These are phyloP conservation scores for Ahaetulla prasina DNA, from an alignment of 2,113 vertebrate genomes.

Conservation along the genomic window DNA sequence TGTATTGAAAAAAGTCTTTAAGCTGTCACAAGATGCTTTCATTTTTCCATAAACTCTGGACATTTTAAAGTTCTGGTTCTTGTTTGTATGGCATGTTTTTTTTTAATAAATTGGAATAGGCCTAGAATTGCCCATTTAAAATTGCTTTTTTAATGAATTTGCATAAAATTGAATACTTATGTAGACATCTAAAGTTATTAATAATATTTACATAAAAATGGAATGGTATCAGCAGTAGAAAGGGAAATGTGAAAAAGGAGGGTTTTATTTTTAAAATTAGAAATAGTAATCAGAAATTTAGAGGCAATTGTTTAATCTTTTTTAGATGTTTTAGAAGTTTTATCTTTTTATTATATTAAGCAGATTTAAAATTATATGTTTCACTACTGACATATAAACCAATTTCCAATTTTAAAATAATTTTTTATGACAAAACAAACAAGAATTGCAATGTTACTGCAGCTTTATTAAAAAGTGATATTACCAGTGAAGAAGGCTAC, in stretches of 20 bases:
- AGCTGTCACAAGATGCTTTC: conserved; percentile 18
- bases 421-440: neutral
- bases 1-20: conserved; percentile 28
- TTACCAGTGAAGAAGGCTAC: neutral
- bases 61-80: conserved; percentile 16
- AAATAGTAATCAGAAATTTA: neutral
- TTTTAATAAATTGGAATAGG: neutral
- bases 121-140: neutral
- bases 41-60: neutral
- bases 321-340: neutral
- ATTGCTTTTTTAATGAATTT: neutral
- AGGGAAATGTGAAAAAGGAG: neutral
- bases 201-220: neutral
- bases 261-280: neutral
- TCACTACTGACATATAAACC: neutral
- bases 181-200: neutral
- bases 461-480: neutral
- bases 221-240: neutral
- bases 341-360: neutral
- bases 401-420: neutral
- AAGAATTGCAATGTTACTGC: neutral
- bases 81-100: neutral
- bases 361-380: neutral
- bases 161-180: neutral
- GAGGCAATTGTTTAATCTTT: neutral